These are phyloP conservation scores for Syrmaticus mikado DNA, from an alignment of 2,113 vertebrate genomes.

Conservation along the genomic window DNA sequence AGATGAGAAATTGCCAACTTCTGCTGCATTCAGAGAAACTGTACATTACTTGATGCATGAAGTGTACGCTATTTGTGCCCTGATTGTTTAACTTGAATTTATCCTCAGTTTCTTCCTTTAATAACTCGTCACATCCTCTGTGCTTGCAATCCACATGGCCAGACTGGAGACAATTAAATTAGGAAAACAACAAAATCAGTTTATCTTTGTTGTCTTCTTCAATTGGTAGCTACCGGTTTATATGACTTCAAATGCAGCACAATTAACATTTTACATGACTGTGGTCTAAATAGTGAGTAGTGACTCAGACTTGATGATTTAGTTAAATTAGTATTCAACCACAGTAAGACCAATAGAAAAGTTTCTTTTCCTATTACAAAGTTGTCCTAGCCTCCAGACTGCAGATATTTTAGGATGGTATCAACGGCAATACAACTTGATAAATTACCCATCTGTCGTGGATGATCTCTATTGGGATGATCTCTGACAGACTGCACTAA, in stretches of 20 bases:
- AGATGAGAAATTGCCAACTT: background rate
- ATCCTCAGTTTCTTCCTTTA: background rate
- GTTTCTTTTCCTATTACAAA: background rate
- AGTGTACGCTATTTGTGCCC: background rate
- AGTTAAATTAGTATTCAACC: background rate
- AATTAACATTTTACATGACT: background rate
- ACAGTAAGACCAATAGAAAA: background rate
- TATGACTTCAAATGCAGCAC: background rate
- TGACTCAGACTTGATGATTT: background rate
- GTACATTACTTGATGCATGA: background rate
- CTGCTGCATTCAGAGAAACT: constrained; percentile 2
- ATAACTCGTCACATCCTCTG: background rate
- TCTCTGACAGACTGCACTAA: background rate
- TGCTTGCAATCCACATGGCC: background rate
- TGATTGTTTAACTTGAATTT: constrained; percentile 25
- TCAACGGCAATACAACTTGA: background rate
- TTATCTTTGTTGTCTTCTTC: background rate
- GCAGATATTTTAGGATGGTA: background rate
- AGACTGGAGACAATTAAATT: background rate
- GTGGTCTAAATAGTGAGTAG: background rate
- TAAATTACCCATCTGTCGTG: constrained; percentile 30
- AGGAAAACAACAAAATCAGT: background rate
- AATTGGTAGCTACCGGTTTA: background rate
- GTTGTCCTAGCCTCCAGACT: background rate
- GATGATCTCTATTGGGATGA: background rate